Conservation (phyloP, 2,888 invertebrate genomes). For the Lycophotia porphyrea region DNA sequence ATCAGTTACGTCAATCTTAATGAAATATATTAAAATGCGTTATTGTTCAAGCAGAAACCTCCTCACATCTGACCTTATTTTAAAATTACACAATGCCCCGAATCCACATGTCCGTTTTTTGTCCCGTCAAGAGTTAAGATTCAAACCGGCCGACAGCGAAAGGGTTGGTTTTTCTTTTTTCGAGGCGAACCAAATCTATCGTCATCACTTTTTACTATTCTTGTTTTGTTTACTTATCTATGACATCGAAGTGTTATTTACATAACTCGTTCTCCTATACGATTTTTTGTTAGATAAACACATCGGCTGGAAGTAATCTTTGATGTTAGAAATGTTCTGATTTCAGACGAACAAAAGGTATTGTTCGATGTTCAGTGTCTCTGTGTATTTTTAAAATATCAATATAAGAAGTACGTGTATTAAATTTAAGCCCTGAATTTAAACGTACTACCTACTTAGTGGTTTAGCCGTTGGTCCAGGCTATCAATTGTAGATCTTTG, state of each 20-base stretch:
- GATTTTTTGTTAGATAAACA: slow-evolving; percentile 65
- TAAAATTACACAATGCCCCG: slow-evolving; percentile 83
- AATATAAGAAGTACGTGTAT: not conserved
- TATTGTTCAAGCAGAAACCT: slow-evolving; percentile 88
- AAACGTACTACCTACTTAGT: not conserved
- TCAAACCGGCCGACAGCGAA: slow-evolving; percentile 83
- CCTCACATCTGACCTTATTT: slow-evolving; percentile 82
- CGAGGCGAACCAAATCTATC: slow-evolving; percentile 80
- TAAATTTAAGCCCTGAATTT: not conserved
- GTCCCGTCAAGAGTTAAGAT: slow-evolving; percentile 82
- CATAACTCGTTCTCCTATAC: slow-evolving; percentile 70
- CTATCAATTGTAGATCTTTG: too few relatives aligned
- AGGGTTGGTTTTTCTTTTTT: slow-evolving; percentile 86
- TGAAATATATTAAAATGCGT: slow-evolving; percentile 88
- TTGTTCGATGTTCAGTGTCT: slow-evolving; percentile 29
- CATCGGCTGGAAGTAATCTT: slow-evolving; percentile 57
- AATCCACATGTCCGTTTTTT: slow-evolving; percentile 84
- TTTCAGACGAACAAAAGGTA: slow-evolving; percentile 54
- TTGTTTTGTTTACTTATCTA: slow-evolving; percentile 76
- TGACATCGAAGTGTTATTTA: slow-evolving; percentile 72
- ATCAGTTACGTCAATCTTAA: slow-evolving; percentile 89
- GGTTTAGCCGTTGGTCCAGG: too few relatives aligned
- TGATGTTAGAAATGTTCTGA: slow-evolving; percentile 53
- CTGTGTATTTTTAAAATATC: slow-evolving; percentile 28
- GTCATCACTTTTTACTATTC: slow-evolving; percentile 81